Conservation (phyloP, 2,797 vertebrate genomes). For the Podarcis lilfordi region DNA sequence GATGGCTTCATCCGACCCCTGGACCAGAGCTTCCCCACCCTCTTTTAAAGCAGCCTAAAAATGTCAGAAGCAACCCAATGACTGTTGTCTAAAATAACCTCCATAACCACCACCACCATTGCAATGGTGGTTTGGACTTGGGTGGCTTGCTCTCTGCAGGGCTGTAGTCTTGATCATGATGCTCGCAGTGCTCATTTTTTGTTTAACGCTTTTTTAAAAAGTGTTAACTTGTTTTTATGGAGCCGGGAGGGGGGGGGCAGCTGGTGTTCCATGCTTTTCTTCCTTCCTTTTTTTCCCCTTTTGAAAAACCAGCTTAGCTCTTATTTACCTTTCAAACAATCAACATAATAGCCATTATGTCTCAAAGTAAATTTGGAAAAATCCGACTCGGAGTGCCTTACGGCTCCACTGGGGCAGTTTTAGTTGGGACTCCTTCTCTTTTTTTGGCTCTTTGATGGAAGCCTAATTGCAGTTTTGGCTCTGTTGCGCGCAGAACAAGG, state of each 20-base stretch:
- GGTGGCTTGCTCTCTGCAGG: background rate
- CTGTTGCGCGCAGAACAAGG: conserved; percentile 79
- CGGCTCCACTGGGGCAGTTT: conserved; percentile 80
- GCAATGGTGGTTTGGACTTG: background rate
- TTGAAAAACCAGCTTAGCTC: conserved; percentile 75
- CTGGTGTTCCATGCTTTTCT: conserved; percentile 27
- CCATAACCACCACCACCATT: background rate
- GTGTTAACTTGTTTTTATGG: conserved; percentile 63
- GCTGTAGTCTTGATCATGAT: background rate
- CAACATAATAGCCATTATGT: conserved; percentile 83
- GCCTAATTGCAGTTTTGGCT: conserved; percentile 86
- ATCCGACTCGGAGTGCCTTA: conserved; percentile 77
- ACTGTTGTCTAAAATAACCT: background rate
- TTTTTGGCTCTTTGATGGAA: conserved; percentile 83
- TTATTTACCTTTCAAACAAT: conserved; percentile 87
- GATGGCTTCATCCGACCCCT: too few species aligned
- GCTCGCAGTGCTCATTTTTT: background rate
- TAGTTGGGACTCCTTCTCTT: conserved; percentile 72
- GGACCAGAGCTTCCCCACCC: too few species aligned
- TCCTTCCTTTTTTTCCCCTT: rapidly evolving
- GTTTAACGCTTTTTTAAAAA: background rate
- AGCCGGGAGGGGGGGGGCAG: background rate
- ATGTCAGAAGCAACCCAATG: background rate
- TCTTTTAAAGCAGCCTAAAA: background rate
- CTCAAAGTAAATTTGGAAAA: conserved; percentile 83